These are phyloP conservation scores for Pyrgus malvae DNA, from an alignment of 2,888 invertebrate species.

Conservation along the genomic window DNA sequence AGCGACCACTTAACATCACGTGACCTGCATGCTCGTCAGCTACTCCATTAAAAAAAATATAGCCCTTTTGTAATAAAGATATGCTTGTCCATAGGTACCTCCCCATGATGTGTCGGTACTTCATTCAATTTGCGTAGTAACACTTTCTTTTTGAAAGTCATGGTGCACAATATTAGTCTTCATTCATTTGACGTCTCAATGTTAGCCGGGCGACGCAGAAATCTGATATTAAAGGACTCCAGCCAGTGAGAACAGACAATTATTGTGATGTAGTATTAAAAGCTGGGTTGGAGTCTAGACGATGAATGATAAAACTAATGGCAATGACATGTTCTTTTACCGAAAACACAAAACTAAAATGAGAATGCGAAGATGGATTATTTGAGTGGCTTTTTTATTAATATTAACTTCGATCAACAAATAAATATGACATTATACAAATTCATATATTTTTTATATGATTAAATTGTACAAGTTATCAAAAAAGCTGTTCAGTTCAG, in stretches of 20 bases:
- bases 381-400: no score
- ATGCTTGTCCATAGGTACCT: conserved; percentile 8
- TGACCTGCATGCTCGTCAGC: no score
- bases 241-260: conserved; percentile 39
- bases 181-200: conserved; percentile 76
- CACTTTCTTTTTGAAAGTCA: conserved; percentile 75
- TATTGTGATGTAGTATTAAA: conserved; percentile 7
- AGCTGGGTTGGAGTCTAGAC: conserved; percentile 1
- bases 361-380: no score
- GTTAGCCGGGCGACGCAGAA: conserved; percentile 54
- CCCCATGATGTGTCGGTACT: conserved; percentile 33
- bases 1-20: no score
- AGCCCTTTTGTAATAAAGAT: neutral
- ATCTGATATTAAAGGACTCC: conserved; percentile 51
- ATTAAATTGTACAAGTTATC: no score
- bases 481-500: no score
- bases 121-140: conserved; percentile 66
- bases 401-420: no score
- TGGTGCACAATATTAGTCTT: conserved; percentile 69
- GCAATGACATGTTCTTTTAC: neutral
- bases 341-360: no score
- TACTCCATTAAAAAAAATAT: no score
- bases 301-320: conserved; percentile 1
- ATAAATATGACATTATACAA: no score
- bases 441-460: no score